A percentile compares a stretch with the other conserved stretches of the same genome.
These are phyloP conservation scores for Ctena decussata DNA, from an alignment of 2,888 invertebrate species.

Conservation along the genomic window DNA sequence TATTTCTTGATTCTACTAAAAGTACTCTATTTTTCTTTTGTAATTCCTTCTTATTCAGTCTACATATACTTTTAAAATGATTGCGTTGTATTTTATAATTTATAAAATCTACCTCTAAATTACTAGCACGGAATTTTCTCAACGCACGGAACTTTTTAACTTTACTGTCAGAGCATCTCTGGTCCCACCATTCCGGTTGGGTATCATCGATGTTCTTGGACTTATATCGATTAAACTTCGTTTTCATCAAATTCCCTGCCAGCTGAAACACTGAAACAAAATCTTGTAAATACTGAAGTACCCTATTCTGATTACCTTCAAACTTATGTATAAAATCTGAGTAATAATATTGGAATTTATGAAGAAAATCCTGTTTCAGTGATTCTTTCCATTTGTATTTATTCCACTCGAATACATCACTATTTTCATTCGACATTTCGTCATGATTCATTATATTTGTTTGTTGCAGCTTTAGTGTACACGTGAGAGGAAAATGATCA, in stretches of 20 bases:
- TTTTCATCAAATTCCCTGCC: background rate
- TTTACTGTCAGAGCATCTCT: background rate
- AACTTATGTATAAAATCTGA: background rate
- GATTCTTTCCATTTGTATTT: slow-evolving; percentile 6
- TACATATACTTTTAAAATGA: background rate
- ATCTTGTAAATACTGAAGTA: background rate
- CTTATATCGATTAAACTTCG: background rate
- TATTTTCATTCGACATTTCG: background rate
- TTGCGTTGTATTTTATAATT: background rate
- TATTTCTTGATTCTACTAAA: background rate
- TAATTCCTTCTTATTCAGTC: background rate
- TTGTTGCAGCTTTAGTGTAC: background rate
- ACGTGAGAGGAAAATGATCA: slow-evolving; percentile 26
- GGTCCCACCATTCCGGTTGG: slow-evolving; percentile 1
- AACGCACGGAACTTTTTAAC: background rate
- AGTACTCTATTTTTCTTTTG: background rate
- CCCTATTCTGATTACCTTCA: background rate
- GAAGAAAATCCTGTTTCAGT: background rate
- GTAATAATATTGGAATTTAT: background rate
- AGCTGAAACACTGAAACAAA: background rate
- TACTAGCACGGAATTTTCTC: background rate
- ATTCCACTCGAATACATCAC: background rate
- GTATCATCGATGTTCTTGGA: background rate
- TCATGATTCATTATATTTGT: background rate
- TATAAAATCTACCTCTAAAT: background rate